Evolutionary conservation across 2,113 vertebrate species (phyloP).

Genomic region (Corythornis cristatus): DNA sequence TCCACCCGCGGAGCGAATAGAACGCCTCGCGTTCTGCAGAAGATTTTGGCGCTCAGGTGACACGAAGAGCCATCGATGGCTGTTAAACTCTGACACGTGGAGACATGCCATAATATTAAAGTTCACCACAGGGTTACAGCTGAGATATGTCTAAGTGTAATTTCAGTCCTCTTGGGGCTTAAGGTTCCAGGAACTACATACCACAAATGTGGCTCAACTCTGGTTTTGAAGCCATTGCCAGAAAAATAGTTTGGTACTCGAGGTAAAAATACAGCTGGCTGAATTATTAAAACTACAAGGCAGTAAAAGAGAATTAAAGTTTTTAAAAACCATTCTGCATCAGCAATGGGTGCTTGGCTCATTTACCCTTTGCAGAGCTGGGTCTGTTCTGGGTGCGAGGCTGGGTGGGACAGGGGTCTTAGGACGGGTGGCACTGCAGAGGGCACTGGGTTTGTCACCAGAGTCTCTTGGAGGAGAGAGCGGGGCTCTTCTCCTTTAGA

Average conservation of each 20-base stretch:
- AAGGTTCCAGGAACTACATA: not conserved
- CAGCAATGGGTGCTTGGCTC: not conserved
- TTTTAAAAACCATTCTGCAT: not conserved
- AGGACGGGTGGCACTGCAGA: accelerated
- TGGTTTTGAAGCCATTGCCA: not conserved
- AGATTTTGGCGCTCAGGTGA: not conserved
- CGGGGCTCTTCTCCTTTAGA: not conserved
- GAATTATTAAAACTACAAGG: not conserved
- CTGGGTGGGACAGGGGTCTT: not conserved
- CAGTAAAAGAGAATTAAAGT: not conserved
- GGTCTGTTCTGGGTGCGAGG: accelerated
- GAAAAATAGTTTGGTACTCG: not conserved
- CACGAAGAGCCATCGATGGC: not conserved
- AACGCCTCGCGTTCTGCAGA: not conserved
- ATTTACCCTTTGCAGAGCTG: not conserved
- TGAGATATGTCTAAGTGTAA: not conserved
- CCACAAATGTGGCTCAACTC: not conserved
- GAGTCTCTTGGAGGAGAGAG: not conserved
- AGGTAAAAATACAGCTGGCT: not conserved
- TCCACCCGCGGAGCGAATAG: not conserved
- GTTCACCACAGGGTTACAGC: not conserved
- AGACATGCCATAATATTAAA: not conserved
- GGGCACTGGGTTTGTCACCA: accelerated
- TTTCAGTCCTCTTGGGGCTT: not conserved
- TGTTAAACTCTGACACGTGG: not conserved